Base-by-base conservation (phyloP, 2,888 invertebrate species). In the Stratiomys singularior region DNA sequence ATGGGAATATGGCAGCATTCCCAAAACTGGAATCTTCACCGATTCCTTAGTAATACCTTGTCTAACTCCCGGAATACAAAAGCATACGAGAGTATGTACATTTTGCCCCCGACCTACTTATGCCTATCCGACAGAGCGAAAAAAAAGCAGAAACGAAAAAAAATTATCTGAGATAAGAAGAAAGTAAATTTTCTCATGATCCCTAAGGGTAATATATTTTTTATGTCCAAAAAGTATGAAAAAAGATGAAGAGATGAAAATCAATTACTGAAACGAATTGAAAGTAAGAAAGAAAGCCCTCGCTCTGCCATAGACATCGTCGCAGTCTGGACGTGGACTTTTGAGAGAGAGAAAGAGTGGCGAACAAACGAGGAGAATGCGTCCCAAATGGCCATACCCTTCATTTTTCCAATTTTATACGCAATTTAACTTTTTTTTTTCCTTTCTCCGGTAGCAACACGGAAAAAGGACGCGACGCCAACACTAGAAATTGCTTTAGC, bases 331-430 rank as follows among this genome's bases (percentile, higher is more conserved):
- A 18, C 37, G 30, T 21, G 3, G 52, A 69, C 37, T 69, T 18
- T 74, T 21, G 25, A 64, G 23, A 21, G 30, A 47, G 44, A 21
- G 47, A 37, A 72, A 23, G 71, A 46, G 47, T 44, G 58, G 37
- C 37, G 37, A 37, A 3, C 18, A 60, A 60, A 25, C 21, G 21
- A 25, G 77, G 77, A 66, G 72, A 77, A 25, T 56, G 52, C 66
- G 58, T 79, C 79, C 79, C 79, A 66, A 37, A 52, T 44, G 77
- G 79, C 77, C 76, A 69, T 79, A 72, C 77, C 67, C 77, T 74
- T 77, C 77, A 77, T 79, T 79, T 79, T 79, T 79, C 77, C 79
- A 77, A 79, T 77, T 79, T 79, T 79, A 77, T 79, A 79, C 79
- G 79, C 79, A 77, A 79, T 79, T 79, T 79, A 79, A 79, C 79